Base-by-base conservation (phyloP, 2,888 invertebrate species). In the Mermis nigrescens region DNA sequence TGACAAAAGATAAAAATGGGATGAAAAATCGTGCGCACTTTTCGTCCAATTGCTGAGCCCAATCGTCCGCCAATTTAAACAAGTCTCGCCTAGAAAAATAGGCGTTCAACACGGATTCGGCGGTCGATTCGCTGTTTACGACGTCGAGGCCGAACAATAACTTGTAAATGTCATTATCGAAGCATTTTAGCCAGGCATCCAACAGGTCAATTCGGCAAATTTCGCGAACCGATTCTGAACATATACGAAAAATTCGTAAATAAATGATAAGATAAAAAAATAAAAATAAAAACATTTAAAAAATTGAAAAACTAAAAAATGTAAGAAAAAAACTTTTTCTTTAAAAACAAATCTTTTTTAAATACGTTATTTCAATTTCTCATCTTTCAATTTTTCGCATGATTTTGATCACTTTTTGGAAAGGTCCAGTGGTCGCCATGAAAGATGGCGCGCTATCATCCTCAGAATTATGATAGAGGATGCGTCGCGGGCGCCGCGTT, bases 101-200 rank as follows among this genome's bases (percentile, higher is more conserved):
- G 15, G 75, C 75, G 1, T 74, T 68, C 15, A 83, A 70, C 51
- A 80, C 77, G 62, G 76, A 72, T 62, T 78, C 75, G n/a, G 78
- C 77, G 26, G 79, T 77, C 55, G 79, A 77, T 0, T 77, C 73
- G 38, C 80, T 80, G 60, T 79, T 78, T 64, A 86, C 86, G 48
- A 85, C 77, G 66, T 86, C 82, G 28, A 89, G 76, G 1, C 83
- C 82, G 61, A 81, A 80, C 56, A 87, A 76, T n/a, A 90, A 76
- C 3, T 80, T 77, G 22, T 86, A 75, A 51, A 82, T 81, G 66
- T 85, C 81, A 1, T 82, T 81, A 55, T 83, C 78, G 68, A 82
- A 84, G 1, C 80, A 77, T 57, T 81, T 79, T 61, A 88, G 74
- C 89, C 89, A 89, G 1, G 81, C 76, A 0, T 83, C 83, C 1